Percentiles rank a stretch among this genome's conserved stretches.
Evolutionary conservation across 2,113 vertebrate genomes (phyloP).

Genomic region (Podilymbus podiceps): DNA sequence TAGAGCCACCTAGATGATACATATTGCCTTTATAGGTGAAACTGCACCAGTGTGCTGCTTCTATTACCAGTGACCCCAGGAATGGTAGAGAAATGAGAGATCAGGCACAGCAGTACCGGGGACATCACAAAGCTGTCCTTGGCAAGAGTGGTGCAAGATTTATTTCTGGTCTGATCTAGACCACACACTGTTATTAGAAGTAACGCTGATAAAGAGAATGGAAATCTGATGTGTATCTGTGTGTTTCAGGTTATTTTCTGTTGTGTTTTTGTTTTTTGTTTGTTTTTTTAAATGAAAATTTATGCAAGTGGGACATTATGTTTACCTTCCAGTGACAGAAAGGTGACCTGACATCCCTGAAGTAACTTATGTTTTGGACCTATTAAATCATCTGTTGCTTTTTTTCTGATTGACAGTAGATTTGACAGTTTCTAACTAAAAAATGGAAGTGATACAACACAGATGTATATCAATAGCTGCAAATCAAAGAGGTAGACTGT

Average conservation of each 20-base stretch:
- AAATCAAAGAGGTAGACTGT: background rate
- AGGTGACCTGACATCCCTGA: background rate
- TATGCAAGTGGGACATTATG: background rate
- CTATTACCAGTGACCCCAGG: background rate
- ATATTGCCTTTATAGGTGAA: background rate
- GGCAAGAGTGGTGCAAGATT: background rate
- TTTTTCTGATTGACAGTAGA: background rate
- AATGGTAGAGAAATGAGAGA: background rate
- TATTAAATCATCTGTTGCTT: background rate
- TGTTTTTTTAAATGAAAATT: background rate
- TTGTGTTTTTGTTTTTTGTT: background rate
- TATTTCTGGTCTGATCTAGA: background rate
- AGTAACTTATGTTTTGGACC: background rate
- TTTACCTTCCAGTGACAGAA: background rate
- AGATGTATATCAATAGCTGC: background rate
- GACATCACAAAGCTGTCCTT: background rate
- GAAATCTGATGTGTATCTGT: background rate
- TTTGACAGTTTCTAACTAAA: background rate
- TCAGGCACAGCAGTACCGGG: background rate
- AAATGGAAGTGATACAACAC: background rate
- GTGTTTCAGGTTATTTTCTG: background rate
- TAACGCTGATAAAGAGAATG: background rate
- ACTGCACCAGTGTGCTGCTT: background rate
- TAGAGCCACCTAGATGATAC: background rate
- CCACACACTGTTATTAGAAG: background rate